These are phyloP conservation scores for Eptesicus fuscus DNA, from an alignment of 2,113 vertebrate genomes.

Conservation along the genomic window DNA sequence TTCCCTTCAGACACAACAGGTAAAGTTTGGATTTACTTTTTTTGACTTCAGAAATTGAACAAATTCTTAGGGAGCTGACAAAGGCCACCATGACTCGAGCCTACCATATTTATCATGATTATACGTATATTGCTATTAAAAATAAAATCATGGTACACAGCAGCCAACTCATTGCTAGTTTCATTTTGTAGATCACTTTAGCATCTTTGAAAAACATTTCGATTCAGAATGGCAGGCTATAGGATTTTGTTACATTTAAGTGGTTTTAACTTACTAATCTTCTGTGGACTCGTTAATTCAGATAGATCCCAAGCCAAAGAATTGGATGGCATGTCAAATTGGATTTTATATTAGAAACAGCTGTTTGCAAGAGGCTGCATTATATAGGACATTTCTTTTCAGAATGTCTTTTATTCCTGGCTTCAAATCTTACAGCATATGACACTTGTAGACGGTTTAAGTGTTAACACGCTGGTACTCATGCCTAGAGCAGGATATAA, in stretches of 20 bases:
- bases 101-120: not conserved
- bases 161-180: not conserved
- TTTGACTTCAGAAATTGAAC: conserved; percentile 3
- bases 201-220: not conserved
- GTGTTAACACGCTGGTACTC: conserved; percentile 17
- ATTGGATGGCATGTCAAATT: not conserved
- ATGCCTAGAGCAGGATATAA: not conserved
- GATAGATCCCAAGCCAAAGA: not conserved
- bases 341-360: not conserved
- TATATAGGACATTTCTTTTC: not conserved
- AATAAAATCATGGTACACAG: not conserved
- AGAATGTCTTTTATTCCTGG: not conserved
- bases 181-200: conserved; percentile 5
- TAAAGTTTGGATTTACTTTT: not conserved
- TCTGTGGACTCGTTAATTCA: not conserved
- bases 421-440: conserved; percentile 2
- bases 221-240: not conserved
- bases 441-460: not conserved
- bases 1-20: conserved; percentile 41
- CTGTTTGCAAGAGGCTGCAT: not conserved
- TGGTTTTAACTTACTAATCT: not conserved
- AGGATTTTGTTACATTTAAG: not conserved
- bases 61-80: not conserved
- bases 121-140: conserved; percentile 1
- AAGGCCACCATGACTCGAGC: conserved; percentile 5